Conservation (phyloP, 2,113 vertebrate species). For the Danio rerio region GRCz12tu NC_133179.1:12009001-12009500, state of each 20-base stretch:
- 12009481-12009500: constrained; percentile 1
- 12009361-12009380: not conserved
- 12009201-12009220: not conserved
- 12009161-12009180: not conserved
- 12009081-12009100: not conserved
- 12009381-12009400: not conserved
- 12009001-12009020: not conserved
- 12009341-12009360: not conserved
- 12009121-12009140: not conserved
- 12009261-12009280: not conserved
- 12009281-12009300: not conserved
- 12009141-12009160: not conserved
- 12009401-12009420: constrained; percentile 3
- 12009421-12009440: constrained; percentile 31
- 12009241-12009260: not conserved
- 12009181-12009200: not conserved
- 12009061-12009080: not conserved
- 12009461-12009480: not conserved
- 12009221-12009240: not conserved
- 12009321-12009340: not conserved
- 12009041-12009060: not conserved
- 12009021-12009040: not conserved
- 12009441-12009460: constrained; percentile 28
- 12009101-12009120: not conserved
- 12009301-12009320: not conserved